phyloP scores from a whole-genome alignment of 2,888 invertebrate species.

The Drosophila picticornis region DNA sequence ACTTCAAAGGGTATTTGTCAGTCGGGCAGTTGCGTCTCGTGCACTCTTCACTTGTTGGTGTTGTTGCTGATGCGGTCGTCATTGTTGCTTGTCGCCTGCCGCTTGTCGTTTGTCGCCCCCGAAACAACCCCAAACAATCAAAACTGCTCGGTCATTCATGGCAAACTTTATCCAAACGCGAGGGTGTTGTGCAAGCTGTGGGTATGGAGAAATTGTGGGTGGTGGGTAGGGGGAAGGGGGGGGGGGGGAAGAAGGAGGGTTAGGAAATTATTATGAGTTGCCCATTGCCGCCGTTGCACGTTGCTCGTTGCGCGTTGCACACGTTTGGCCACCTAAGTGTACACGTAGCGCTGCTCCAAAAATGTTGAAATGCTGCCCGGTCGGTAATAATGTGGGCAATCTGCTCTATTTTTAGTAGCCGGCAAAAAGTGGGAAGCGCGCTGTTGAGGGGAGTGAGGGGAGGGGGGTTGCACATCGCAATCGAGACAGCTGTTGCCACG shows the following conservation, averaged over 20 bases:
- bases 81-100: conserved; percentile 43
- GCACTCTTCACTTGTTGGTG: conserved; percentile 5
- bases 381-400: conserved; percentile 75
- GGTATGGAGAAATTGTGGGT: no score
- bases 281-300: conserved; percentile 24
- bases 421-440: conserved; percentile 6
- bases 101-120: conserved; percentile 35
- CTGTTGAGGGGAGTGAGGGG: fast-evolving
- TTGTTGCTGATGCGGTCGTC: conserved; percentile 32
- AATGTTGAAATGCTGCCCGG: conserved; percentile 26
- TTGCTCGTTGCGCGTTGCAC: conserved; percentile 20
- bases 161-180: conserved; percentile 72
- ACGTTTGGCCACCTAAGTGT: conserved; percentile 32
- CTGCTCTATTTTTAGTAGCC: conserved; percentile 74
- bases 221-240: background rate
- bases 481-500: conserved; percentile 47
- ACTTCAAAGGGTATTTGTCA: conserved; percentile 7
- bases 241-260: background rate
- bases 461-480: conserved; percentile 29
- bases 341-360: conserved; percentile 41
- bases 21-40: background rate
- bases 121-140: conserved; percentile 26
- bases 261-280: conserved; percentile 63
- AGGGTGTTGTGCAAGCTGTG: background rate
- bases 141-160: conserved; percentile 78